Evolutionary conservation across 2,888 invertebrate species (phyloP), one percentile per base, ranked within the genome.

Genomic region (Lasioglossum oenotherae): DNA sequence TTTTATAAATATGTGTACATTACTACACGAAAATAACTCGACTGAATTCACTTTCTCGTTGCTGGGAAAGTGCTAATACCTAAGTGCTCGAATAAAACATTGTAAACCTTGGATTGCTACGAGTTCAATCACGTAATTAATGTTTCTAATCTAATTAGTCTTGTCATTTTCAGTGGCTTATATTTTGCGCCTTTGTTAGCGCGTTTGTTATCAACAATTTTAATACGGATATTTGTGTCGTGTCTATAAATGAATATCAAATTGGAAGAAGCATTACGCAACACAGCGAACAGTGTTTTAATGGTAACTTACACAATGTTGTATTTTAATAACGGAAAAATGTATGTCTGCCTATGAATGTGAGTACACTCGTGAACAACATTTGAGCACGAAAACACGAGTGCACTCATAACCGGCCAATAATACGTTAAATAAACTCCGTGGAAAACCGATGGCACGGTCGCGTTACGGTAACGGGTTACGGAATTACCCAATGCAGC

Each of bases 401-500:
- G 57, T 27, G 57, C 57, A 60, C 60, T 60, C n/a, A n/a, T 14
- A 60, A 60, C 60, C 60, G 60, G n/a, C 31, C 27, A 60, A 60
- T 60, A 60, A 60, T 31, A 10, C 46, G 72, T 46, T 46, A 73
- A 44, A 73, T 73, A 74, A 74, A 74, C 49, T 41, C 46, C 73
- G 16, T n/a, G 44, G 8, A 57, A 69, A 49, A 83, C 71, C 71
- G 49, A 46, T 44, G 31, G 71, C 71, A 75, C 80, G 71, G 69
- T 74, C 14, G 41, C 72, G 23, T 27, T 67, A 38, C 27, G 5
- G n/a, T 72, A 57, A 76, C 72, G 80, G 67, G 41, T 41, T 76
- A 27, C 41, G 74, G 16, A 72, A 71, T 38, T 16, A 49, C 49
- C 49, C 16, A 35, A 53, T 35, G n/a, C 8, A 31, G 60, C 16